A percentile compares a stretch with the other conserved stretches of the same genome.
These are phyloP conservation scores for Gonioctena quinquepunctata DNA, from an alignment of 1,140 invertebrate species.

Conservation along the genomic window DNA sequence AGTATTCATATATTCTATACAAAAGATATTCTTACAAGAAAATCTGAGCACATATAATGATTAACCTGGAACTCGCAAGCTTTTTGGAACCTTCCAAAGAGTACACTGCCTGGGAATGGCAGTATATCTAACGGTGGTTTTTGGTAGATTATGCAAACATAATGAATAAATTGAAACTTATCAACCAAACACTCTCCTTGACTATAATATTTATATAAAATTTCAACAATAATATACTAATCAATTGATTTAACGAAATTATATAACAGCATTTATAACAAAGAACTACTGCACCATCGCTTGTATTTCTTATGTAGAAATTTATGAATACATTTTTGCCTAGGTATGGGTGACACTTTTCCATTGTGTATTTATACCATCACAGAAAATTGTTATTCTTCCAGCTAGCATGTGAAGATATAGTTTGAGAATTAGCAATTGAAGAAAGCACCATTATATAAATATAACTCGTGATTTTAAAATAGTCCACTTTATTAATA, in stretches of 20 bases:
- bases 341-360: constrained; percentile 49
- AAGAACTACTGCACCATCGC: constrained; percentile 25
- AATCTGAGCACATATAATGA: background rate
- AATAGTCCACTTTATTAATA: constrained; percentile 38
- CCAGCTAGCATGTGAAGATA: constrained; percentile 54
- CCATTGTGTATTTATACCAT: background rate
- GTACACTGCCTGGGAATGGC: constrained; percentile 38
- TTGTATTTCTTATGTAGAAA: constrained; percentile 21
- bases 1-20: background rate
- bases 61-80: background rate
- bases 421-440: constrained; percentile 55
- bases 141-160: background rate
- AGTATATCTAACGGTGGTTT: constrained; percentile 24
- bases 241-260: constrained; percentile 37
- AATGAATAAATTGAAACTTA: constrained; percentile 6
- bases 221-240: constrained; percentile 51
- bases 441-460: constrained; percentile 54
- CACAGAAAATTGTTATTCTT: constrained; percentile 24
- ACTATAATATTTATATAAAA: constrained; percentile 52
- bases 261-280: constrained; percentile 38
- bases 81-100: background rate
- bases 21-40: background rate
- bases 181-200: constrained; percentile 37
- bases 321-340: constrained; percentile 23
- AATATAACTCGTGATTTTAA: constrained; percentile 40